Base-by-base conservation (phyloP, 1,140 invertebrate genomes). In the Charaxes varanes region DNA sequence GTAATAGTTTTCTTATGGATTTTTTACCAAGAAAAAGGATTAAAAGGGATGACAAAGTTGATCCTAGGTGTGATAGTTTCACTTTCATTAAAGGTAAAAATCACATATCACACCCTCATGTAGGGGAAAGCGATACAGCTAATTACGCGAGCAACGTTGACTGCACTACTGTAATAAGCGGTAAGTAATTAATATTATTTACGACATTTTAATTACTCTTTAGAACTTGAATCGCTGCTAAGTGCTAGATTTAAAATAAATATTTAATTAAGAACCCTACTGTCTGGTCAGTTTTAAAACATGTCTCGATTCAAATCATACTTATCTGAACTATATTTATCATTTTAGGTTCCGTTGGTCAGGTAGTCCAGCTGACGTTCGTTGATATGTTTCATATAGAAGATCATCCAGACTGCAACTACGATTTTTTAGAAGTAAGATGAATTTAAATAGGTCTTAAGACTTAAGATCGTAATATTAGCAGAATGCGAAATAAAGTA, bases 341-440 rank as follows among this genome's bases (percentile, higher is more conserved):
- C 4, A 11, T 41, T 71, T 17, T 53, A 72, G 71, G 57, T 17
- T 26, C 36, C 0, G 56, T 61, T 13, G 58, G 56, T 1, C 51
- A 63, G 4, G 63, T 80, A 2, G 66, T 81, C 14, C 49, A 64
- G 16, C 34, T 81, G 10, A 73, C 69, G 4, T 81, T 81, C 31
- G 60, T 81, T n/a, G 73, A 78, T 31, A 53, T 72, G 17, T 81
- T 81, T 23, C 69, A 69, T 14, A 77, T 78, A 48, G 73, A 81
- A 35, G 54, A 70, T 27, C 69, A 76, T 36, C 65, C 71, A 0
- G 56, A 81, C 4, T 81, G 77, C 31, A 51, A 28, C 3, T 77
- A 81, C 24, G 77, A 81, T 26, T 81, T 62, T 54, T 63, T 81
- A 61, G 70, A 81, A 52, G 77, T 81, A 48, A 69, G 68, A n/a